Conservation (phyloP, 2,797 vertebrate species). For the Spea hammondii region DNA sequence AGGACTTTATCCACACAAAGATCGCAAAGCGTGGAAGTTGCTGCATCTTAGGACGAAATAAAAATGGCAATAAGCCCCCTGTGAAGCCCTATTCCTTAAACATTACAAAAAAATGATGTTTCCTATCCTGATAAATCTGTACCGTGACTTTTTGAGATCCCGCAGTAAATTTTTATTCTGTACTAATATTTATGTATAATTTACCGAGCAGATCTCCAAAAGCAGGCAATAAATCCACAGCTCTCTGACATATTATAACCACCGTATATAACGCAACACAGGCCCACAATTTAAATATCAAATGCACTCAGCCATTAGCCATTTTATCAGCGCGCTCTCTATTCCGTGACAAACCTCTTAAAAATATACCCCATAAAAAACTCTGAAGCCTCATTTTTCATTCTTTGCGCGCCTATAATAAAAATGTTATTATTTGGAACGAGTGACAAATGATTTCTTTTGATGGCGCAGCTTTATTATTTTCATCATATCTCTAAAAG, state of each 20-base stretch:
- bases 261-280: conserved; percentile 34
- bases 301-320: neutral
- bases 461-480: too few species aligned
- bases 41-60: neutral
- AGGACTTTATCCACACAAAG: neutral
- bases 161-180: conserved; percentile 45
- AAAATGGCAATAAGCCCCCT: neutral
- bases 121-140: conserved; percentile 28
- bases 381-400: too few species aligned
- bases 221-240: conserved; percentile 38
- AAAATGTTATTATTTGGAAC: too few species aligned
- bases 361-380: too few species aligned
- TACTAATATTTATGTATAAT: conserved; percentile 44
- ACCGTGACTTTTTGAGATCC: conserved; percentile 26
- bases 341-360: too few species aligned
- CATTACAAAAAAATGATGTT: conserved; percentile 8
- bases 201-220: conserved; percentile 26
- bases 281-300: conserved; percentile 16
- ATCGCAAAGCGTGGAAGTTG: neutral
- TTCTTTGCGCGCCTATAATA: too few species aligned
- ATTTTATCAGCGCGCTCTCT: too few species aligned
- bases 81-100: conserved; percentile 2
- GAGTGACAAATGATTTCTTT: too few species aligned
- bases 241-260: conserved; percentile 28
- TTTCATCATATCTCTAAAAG: too few species aligned